Percentiles rank a stretch among this genome's conserved stretches.
Conservation (phyloP, 2,888 invertebrate species). For the Perizoma flavofasciatum region DNA sequence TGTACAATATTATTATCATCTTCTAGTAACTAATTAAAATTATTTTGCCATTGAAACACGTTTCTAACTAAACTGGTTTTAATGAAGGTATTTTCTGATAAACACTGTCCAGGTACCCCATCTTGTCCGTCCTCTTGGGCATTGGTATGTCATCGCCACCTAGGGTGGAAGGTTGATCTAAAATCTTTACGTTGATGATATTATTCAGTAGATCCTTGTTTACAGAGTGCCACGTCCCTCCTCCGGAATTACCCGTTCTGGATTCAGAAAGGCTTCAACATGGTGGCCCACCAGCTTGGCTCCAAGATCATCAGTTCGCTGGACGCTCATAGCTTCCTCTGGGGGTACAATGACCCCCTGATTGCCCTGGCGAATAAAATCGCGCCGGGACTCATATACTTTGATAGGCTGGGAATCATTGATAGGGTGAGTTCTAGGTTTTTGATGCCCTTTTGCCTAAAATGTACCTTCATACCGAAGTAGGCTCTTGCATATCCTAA, state of each 20-base stretch:
- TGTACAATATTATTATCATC: no score
- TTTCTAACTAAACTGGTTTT: no score
- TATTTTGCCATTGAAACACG: no score
- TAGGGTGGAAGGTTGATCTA: no score
- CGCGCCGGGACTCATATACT: slow-evolving; percentile 87
- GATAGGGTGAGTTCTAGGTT: slow-evolving; percentile 83
- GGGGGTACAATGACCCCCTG: slow-evolving; percentile 92
- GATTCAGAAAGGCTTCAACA: slow-evolving; percentile 84
- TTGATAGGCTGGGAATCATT: slow-evolving; percentile 88
- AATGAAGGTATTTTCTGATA: no score
- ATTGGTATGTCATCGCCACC: no score
- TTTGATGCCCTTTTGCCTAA: not conserved
- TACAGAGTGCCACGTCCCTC: slow-evolving; percentile 69
- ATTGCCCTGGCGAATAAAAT: slow-evolving; percentile 86
- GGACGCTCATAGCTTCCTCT: slow-evolving; percentile 88
- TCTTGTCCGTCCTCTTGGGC: no score
- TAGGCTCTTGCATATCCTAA: no score
- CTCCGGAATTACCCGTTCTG: slow-evolving; percentile 79
- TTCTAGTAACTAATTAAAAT: no score
- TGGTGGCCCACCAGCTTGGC: slow-evolving; percentile 81
- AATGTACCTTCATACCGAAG: not conserved
- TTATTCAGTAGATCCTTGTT: not conserved
- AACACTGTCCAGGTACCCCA: no score
- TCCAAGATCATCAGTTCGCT: slow-evolving; percentile 86
- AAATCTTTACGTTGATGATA: no score